phyloP scores from a whole-genome alignment of 2,797 vertebrate genomes.

The Brachyrhaphis roseni region DNA sequence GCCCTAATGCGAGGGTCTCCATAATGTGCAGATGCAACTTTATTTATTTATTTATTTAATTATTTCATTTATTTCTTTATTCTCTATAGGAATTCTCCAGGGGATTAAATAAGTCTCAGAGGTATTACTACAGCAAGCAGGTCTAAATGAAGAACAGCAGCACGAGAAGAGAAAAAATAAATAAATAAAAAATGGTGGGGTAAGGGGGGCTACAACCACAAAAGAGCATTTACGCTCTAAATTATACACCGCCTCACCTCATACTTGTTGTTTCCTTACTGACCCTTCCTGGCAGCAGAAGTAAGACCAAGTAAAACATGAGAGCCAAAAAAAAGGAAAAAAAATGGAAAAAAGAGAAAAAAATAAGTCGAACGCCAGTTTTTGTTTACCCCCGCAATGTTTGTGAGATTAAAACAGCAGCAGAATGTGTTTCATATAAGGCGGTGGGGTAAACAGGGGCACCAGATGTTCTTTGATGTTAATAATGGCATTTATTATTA shows the following conservation, averaged over 20 bases:
- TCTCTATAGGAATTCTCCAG: constrained; percentile 82
- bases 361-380: constrained; percentile 60
- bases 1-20: constrained; percentile 86
- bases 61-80: constrained; percentile 70
- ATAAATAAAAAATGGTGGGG: not conserved
- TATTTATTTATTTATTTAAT: constrained; percentile 56
- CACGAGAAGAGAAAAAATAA: constrained; percentile 9
- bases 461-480: constrained; percentile 99
- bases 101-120: constrained; percentile 87
- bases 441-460: constrained; percentile 99
- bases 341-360: constrained; percentile 33
- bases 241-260: constrained; percentile 40
- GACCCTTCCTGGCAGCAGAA: constrained; percentile 84
- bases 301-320: constrained; percentile 55
- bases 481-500: constrained; percentile 99
- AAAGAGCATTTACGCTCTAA: constrained; percentile 72
- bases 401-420: constrained; percentile 97
- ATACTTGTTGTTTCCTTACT: constrained; percentile 63
- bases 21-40: constrained; percentile 87
- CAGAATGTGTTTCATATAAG: constrained; percentile 99
- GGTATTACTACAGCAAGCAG: constrained; percentile 92
- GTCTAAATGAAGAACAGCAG: constrained; percentile 81
- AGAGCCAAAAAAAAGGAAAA: constrained; percentile 20
- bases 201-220: not conserved
- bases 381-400: constrained; percentile 92